phyloP scores from a whole-genome alignment of 2,797 vertebrate species.

The Sciaenops ocellatus region DNA sequence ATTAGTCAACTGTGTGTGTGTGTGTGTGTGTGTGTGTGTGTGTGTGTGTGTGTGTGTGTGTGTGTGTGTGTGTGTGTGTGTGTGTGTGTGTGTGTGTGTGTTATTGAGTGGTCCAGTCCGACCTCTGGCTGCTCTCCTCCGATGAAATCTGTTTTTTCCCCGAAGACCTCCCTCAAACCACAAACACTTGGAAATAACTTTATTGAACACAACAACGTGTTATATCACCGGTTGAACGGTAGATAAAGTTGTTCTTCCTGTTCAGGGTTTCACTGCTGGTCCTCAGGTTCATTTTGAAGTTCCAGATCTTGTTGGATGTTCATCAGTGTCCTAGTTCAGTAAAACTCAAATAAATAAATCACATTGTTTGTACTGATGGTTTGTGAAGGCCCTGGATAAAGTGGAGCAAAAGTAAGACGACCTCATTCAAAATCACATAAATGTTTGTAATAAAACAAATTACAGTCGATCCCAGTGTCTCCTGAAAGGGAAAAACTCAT shows the following conservation, averaged over 20 bases:
- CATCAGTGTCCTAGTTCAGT: too few species aligned
- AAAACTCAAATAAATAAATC: too few species aligned
- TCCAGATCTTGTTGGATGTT: background rate
- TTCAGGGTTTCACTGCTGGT: background rate
- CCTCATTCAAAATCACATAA: too few species aligned
- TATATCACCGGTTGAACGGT: background rate
- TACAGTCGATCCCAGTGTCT: too few species aligned
- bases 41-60: slow-evolving; percentile 15
- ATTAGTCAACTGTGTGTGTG: slow-evolving; percentile 14
- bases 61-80: background rate
- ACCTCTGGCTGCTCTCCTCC: slow-evolving; percentile 47
- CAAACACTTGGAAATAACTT: slow-evolving; percentile 58
- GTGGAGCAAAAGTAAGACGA: too few species aligned
- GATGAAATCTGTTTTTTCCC: slow-evolving; percentile 56
- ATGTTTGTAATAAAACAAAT: too few species aligned
- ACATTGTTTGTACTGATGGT: too few species aligned
- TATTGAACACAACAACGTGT: slow-evolving; percentile 12
- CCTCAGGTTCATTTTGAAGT: too few species aligned
- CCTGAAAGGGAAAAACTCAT: too few species aligned
- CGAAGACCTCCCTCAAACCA: slow-evolving; percentile 38
- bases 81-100: slow-evolving; percentile 15
- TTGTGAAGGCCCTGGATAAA: too few species aligned
- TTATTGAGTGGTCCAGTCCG: slow-evolving; percentile 27
- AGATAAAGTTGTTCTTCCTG: background rate
- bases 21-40: slow-evolving; percentile 11